Evolutionary conservation across 92 coral and sea anemone species (phyloP).

Genomic region (Paragorgia papillata): DNA sequence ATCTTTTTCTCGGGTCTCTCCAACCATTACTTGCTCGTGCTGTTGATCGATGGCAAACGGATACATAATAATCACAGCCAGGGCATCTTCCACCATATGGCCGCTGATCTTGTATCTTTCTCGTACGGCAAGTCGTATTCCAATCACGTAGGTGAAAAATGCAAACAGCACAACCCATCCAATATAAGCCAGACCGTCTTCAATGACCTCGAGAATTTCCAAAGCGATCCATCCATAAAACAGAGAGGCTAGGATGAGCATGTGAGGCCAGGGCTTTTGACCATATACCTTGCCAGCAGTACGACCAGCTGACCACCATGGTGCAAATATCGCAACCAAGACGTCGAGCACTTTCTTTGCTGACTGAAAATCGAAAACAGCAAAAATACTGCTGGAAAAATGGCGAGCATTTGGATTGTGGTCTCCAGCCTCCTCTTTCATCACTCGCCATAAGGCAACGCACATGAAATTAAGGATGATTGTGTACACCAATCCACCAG

Average conservation of each 20-base stretch:
- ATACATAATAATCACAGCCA: slow-evolving; percentile 76
- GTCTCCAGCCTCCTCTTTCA: slow-evolving; percentile 71
- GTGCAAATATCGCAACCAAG: slow-evolving; percentile 68
- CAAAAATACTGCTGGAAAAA: slow-evolving; percentile 64
- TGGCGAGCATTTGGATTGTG: slow-evolving; percentile 68
- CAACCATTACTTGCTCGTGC: slow-evolving; percentile 60
- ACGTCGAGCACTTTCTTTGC: slow-evolving; percentile 40
- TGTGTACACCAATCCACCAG: slow-evolving; percentile 75
- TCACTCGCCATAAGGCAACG: slow-evolving; percentile 74
- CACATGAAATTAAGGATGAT: slow-evolving; percentile 75
- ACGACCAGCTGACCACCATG: slow-evolving; percentile 84
- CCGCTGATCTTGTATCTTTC: slow-evolving; percentile 74
- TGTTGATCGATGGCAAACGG: slow-evolving; percentile 83
- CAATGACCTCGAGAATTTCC: slow-evolving; percentile 63
- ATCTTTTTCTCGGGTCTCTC: no score
- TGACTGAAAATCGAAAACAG: slow-evolving; percentile 59
- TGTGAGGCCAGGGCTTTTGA: slow-evolving; percentile 46
- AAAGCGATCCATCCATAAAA: slow-evolving; percentile 75
- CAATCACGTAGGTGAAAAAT: slow-evolving; percentile 69
- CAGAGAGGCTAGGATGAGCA: slow-evolving; percentile 62
- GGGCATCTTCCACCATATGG: slow-evolving; percentile 77
- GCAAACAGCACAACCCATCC: slow-evolving; percentile 82
- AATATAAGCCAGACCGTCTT: slow-evolving; percentile 71
- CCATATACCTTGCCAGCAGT: slow-evolving; percentile 67
- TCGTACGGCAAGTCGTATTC: slow-evolving; percentile 67